phyloP scores from a whole-genome alignment of 2,113 vertebrate genomes.

The Corythaeola cristata region DNA sequence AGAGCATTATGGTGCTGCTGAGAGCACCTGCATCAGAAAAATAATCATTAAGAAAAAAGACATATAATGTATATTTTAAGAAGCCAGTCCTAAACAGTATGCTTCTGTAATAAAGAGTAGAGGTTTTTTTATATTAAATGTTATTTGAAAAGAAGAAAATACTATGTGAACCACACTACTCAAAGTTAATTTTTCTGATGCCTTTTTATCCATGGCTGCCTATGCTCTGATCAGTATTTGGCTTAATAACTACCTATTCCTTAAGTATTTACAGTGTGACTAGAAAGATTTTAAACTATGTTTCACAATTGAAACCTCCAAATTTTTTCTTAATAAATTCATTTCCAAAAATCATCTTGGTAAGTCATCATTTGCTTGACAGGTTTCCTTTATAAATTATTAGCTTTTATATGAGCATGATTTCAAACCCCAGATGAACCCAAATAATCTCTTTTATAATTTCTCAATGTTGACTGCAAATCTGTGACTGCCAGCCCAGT shows the following conservation, averaged over 20 bases:
- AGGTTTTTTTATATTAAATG: not conserved
- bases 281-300: not conserved
- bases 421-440: not conserved
- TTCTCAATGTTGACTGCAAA: not conserved
- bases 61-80: not conserved
- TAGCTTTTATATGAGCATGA: not conserved
- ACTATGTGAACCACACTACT: not conserved
- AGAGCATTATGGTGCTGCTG: not conserved
- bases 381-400: not conserved
- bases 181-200: not conserved
- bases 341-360: not conserved
- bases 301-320: not conserved
- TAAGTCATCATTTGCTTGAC: not conserved
- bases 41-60: not conserved
- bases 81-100: not conserved
- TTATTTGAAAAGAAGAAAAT: not conserved
- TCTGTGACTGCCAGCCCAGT: not conserved
- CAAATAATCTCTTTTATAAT: not conserved
- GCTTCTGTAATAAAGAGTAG: not conserved
- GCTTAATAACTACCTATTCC: not conserved
- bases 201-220: not conserved
- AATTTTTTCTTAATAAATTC: not conserved
- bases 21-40: not conserved
- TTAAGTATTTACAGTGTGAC: not conserved
- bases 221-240: not conserved